phyloP scores from a whole-genome alignment of 1,140 invertebrate species.

The Formica selysi region DNA sequence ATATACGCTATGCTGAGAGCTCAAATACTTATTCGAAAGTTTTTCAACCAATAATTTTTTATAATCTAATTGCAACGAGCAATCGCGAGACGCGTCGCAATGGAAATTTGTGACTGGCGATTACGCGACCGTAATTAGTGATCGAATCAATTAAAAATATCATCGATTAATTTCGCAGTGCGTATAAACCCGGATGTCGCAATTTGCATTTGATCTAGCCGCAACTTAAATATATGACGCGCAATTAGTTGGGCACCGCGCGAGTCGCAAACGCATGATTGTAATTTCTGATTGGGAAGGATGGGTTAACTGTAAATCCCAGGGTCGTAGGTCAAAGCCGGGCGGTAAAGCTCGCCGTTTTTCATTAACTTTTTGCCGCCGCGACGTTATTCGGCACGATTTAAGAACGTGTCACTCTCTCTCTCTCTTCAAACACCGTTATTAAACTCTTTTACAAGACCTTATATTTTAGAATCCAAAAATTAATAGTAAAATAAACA shows the following conservation, averaged over 20 bases:
- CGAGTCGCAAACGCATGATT: slow-evolving; percentile 61
- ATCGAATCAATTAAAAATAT: slow-evolving; percentile 65
- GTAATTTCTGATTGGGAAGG: slow-evolving; percentile 64
- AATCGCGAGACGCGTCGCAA: background rate
- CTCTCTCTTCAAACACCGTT: background rate
- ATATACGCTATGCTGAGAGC: background rate
- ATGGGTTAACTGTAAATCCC: slow-evolving; percentile 61
- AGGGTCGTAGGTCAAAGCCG: slow-evolving; percentile 38
- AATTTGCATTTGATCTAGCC: slow-evolving; percentile 65
- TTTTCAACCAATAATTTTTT: slow-evolving; percentile 47
- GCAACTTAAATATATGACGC: slow-evolving; percentile 64
- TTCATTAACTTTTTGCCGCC: slow-evolving; percentile 43
- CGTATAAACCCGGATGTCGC: slow-evolving; percentile 51
- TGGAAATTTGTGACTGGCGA: slow-evolving; percentile 52
- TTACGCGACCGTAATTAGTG: slow-evolving; percentile 60
- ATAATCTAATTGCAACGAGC: slow-evolving; percentile 46
- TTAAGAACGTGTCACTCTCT: background rate
- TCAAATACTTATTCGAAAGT: background rate
- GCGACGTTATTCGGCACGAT: slow-evolving; percentile 19
- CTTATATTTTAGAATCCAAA: background rate
- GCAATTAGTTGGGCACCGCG: slow-evolving; percentile 57
- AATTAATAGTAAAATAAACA: background rate
- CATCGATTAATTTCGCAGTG: slow-evolving; percentile 58
- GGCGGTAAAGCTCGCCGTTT: slow-evolving; percentile 45
- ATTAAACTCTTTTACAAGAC: background rate